Conservation (phyloP, 30 jellyfish, hydroid and myxozoan species). For the Turritopsis rubra region DNA sequence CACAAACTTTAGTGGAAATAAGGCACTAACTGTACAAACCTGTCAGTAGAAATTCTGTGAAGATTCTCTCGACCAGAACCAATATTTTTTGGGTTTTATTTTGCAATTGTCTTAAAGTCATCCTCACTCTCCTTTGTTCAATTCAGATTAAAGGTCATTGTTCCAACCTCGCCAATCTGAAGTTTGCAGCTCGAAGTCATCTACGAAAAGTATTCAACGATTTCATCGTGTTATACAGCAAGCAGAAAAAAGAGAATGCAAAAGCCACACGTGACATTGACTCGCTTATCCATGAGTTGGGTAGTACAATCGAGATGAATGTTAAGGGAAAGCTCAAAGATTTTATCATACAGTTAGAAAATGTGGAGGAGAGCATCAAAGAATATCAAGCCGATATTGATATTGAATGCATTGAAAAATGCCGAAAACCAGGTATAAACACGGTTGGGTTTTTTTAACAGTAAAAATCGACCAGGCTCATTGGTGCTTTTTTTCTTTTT, state of each 20-base stretch:
- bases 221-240: neutral
- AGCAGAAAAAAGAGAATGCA: conserved; percentile 15
- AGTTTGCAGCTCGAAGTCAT: neutral
- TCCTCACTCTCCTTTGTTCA: neutral
- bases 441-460: neutral
- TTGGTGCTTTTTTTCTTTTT: neutral
- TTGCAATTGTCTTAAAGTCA: neutral
- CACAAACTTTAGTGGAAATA: no score
- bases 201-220: conserved; percentile 4
- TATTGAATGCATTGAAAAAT: conserved; percentile 15
- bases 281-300: conserved; percentile 16
- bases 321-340: conserved; percentile 25
- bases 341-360: conserved; percentile 21
- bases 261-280: neutral
- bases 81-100: no score
- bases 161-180: neutral
- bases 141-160: conserved; percentile 21
- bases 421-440: conserved; percentile 30
- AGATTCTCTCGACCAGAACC: no score
- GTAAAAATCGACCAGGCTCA: neutral
- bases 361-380: conserved; percentile 21
- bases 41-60: no score
- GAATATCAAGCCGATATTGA: conserved; percentile 17
- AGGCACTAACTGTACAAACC: no score
- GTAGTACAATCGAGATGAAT: conserved; percentile 13